These are phyloP conservation scores for Xiphorhynchus erythropygius DNA, from an alignment of 2,797 vertebrate species.

Conservation along the genomic window DNA sequence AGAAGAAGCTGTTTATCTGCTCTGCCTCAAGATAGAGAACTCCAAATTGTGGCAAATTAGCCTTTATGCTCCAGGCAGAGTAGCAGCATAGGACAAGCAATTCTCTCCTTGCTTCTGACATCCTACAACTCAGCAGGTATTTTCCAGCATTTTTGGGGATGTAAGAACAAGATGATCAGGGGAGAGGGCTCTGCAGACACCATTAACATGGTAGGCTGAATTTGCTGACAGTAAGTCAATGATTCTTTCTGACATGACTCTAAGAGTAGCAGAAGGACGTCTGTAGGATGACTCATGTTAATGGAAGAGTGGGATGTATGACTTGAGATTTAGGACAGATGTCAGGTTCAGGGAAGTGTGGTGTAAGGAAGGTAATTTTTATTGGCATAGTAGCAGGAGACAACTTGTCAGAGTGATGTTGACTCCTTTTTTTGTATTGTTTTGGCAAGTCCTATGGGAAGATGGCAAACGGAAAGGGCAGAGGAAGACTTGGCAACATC, in stretches of 20 bases:
- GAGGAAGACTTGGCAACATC: neutral
- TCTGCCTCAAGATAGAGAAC: neutral
- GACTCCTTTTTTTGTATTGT: slow-evolving; percentile 16
- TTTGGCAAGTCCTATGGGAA: slow-evolving; percentile 30
- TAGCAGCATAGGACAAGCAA: neutral
- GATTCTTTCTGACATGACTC: slow-evolving; percentile 59
- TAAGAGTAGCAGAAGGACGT: slow-evolving; percentile 36
- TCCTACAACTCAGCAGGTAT: slow-evolving; percentile 3
- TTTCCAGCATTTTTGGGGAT: slow-evolving; percentile 16
- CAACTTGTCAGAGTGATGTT: slow-evolving; percentile 57
- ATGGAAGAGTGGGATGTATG: slow-evolving; percentile 52
- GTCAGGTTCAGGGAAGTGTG: slow-evolving; percentile 49
- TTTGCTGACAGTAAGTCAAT: slow-evolving; percentile 68
- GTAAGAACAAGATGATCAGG: neutral
- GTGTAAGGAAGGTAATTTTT: slow-evolving; percentile 50
- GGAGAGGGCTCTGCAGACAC: slow-evolving; percentile 39
- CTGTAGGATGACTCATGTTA: slow-evolving; percentile 51
- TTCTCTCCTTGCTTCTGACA: neutral
- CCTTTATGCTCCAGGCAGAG: neutral
- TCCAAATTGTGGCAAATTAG: neutral
- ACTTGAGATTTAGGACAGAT: slow-evolving; percentile 63
- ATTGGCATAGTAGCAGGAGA: slow-evolving; percentile 43
- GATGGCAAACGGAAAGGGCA: slow-evolving; percentile 21
- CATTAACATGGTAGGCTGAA: slow-evolving; percentile 56
- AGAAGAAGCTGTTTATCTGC: neutral